A percentile compares a stretch with the other conserved stretches of the same genome.
phyloP scores from a whole-genome alignment of 2,797 vertebrate species.

The Linurgus olivaceus region DNA sequence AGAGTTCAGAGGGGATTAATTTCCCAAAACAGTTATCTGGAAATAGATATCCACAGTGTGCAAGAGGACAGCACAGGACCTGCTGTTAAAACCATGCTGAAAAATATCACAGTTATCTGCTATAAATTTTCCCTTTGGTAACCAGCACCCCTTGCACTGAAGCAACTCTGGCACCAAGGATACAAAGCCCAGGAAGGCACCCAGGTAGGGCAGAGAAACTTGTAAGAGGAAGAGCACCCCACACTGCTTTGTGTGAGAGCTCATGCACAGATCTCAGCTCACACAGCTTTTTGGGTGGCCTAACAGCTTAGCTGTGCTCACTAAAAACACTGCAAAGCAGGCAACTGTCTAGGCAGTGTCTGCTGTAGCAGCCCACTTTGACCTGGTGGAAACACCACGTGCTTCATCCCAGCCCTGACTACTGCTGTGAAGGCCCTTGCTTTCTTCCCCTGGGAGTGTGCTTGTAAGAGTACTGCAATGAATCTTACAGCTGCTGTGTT shows the following conservation, averaged over 20 bases:
- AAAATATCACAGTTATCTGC: neutral
- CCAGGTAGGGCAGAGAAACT: neutral
- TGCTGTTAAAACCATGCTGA: neutral
- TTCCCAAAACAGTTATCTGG: neutral
- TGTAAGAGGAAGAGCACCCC: accelerated
- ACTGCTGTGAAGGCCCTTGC: neutral
- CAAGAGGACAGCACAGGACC: neutral
- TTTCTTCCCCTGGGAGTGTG: neutral
- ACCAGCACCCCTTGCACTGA: neutral
- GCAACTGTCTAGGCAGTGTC: neutral
- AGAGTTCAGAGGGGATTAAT: neutral
- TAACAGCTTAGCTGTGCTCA: neutral
- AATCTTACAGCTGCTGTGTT: neutral
- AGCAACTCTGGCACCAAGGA: neutral
- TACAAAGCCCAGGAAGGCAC: neutral
- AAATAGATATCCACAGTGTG: neutral
- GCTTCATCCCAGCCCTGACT: neutral
- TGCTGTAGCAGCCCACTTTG: neutral
- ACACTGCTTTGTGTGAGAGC: neutral
- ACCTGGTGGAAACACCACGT: neutral
- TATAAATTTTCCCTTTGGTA: neutral
- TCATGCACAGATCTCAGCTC: neutral
- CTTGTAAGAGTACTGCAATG: neutral
- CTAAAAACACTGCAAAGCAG: neutral
- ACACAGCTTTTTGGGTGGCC: neutral